A percentile compares a stretch with the other conserved stretches of the same genome.
phyloP scores from a whole-genome alignment of 1,140 invertebrate species.

The Amphibalanus amphitrite region DNA sequence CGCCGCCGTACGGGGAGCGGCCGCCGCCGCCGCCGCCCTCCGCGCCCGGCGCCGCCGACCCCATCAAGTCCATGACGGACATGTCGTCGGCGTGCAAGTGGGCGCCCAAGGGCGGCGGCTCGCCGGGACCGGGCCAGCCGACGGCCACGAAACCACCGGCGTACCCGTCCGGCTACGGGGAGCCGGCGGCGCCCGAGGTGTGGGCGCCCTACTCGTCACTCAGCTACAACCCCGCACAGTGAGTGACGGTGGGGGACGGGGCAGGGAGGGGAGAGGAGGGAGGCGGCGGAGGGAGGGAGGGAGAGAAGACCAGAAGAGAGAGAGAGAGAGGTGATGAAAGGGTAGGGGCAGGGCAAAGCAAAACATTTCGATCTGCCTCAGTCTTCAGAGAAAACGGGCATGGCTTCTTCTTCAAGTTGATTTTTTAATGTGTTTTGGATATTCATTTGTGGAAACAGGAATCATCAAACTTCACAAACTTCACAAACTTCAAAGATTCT shows the following conservation, averaged over 20 bases:
- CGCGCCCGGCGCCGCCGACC: slow-evolving; percentile 27
- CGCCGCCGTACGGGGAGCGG: slow-evolving; percentile 25
- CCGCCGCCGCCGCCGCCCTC: slow-evolving; percentile 26
- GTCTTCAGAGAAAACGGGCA: too few relatives aligned
- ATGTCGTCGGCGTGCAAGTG: slow-evolving; percentile 13
- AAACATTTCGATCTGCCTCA: too few relatives aligned
- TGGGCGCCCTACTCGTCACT: slow-evolving; percentile 8
- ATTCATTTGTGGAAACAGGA: too few relatives aligned
- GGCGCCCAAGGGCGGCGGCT: slow-evolving; percentile 20
- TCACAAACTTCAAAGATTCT: too few relatives aligned
- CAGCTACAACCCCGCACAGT: slow-evolving; percentile 17
- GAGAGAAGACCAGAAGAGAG: too few relatives aligned
- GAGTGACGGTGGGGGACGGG: slow-evolving; percentile 13
- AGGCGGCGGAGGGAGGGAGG: slow-evolving; percentile 12
- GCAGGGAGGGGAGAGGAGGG: slow-evolving; percentile 9
- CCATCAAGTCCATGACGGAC: slow-evolving; percentile 38
- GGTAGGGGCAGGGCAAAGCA: too few relatives aligned
- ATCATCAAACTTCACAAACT: too few relatives aligned
- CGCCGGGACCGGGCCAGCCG: slow-evolving; percentile 12
- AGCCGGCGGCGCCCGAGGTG: slow-evolving; percentile 8
- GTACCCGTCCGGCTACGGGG: slow-evolving; percentile 15
- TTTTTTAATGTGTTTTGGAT: too few relatives aligned
- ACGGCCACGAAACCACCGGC: slow-evolving; percentile 15
- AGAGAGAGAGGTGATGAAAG: too few relatives aligned
- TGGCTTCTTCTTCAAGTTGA: too few relatives aligned